phyloP scores from a whole-genome alignment of 2,797 vertebrate genomes.

The Percopsis omiscomaycus region DNA sequence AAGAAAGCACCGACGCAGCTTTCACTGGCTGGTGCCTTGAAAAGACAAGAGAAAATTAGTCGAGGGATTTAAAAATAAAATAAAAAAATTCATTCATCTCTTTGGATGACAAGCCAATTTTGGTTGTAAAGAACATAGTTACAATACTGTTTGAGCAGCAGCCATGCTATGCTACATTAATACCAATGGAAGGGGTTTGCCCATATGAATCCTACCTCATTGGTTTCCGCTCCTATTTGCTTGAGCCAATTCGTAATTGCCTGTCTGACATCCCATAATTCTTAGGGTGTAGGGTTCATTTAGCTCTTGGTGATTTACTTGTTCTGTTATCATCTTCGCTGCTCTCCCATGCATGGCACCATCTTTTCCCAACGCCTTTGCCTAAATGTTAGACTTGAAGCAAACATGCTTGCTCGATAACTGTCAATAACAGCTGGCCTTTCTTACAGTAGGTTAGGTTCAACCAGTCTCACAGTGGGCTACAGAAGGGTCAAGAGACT shows the following conservation, averaged over 20 bases:
- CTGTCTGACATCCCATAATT: background rate
- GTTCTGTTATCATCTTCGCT: constrained; percentile 3
- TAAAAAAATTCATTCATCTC: too few species aligned
- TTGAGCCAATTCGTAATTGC: background rate
- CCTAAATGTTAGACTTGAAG: constrained; percentile 12
- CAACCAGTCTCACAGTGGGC: constrained; percentile 56
- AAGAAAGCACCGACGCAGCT: too few species aligned
- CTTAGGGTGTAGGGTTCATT: background rate
- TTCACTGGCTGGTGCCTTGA: too few species aligned
- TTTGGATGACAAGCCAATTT: too few species aligned
- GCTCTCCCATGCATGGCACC: background rate
- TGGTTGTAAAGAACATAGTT: too few species aligned
- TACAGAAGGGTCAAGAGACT: constrained; percentile 58
- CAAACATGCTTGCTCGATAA: constrained; percentile 8
- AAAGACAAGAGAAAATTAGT: too few species aligned
- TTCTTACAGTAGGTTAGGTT: constrained; percentile 51
- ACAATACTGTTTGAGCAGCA: too few species aligned
- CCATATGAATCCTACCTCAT: too few species aligned
- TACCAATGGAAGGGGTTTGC: background rate
- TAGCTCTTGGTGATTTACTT: constrained; percentile 4
- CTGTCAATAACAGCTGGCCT: constrained; percentile 7
- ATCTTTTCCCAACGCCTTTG: constrained; percentile 2
- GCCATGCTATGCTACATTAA: too few species aligned
- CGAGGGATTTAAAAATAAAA: too few species aligned
- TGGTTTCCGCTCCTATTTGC: constrained; percentile 1